Conservation (phyloP, 2,888 invertebrate species). For the Cheilosia variabilis region DNA sequence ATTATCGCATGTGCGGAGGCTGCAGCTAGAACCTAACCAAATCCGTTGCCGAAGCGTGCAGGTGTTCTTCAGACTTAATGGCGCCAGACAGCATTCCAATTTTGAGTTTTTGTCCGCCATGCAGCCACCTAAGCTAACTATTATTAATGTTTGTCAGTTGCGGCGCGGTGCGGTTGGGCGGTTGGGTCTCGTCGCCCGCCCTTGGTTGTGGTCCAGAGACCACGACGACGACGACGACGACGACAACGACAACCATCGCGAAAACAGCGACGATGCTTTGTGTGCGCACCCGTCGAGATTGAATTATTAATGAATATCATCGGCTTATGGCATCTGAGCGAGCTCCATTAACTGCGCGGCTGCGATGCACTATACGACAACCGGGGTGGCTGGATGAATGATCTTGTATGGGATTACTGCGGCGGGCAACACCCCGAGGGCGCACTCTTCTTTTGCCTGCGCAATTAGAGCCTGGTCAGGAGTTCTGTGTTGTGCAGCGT, state of each 20-base stretch:
- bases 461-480: slow-evolving; percentile 67
- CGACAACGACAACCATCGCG: slow-evolving; percentile 23
- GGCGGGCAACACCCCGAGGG: slow-evolving; percentile 9
- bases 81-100: slow-evolving; percentile 77
- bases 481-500: slow-evolving; percentile 33
- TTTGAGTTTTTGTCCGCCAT: slow-evolving; percentile 59
- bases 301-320: slow-evolving; percentile 75
- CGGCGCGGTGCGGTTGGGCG: slow-evolving; percentile 9
- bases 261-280: slow-evolving; percentile 63
- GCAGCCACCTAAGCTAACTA: slow-evolving; percentile 64
- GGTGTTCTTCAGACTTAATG: slow-evolving; percentile 80
- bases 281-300: slow-evolving; percentile 70
- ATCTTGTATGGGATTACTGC: slow-evolving; percentile 33
- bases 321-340: slow-evolving; percentile 64
- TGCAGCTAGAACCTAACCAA: slow-evolving; percentile 56
- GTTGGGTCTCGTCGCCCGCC: slow-evolving; percentile 13
- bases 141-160: slow-evolving; percentile 73
- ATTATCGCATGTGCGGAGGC: slow-evolving; percentile 74
- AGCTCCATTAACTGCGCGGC: slow-evolving; percentile 55
- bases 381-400: slow-evolving; percentile 47
- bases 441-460: slow-evolving; percentile 23
- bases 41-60: slow-evolving; percentile 75
- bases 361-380: slow-evolving; percentile 33
- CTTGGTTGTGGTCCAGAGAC: slow-evolving; percentile 47
- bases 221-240: slow-evolving; percentile 39